phyloP scores from a whole-genome alignment of 2,797 vertebrate genomes.

The Notoglanidium macrostoma region DNA sequence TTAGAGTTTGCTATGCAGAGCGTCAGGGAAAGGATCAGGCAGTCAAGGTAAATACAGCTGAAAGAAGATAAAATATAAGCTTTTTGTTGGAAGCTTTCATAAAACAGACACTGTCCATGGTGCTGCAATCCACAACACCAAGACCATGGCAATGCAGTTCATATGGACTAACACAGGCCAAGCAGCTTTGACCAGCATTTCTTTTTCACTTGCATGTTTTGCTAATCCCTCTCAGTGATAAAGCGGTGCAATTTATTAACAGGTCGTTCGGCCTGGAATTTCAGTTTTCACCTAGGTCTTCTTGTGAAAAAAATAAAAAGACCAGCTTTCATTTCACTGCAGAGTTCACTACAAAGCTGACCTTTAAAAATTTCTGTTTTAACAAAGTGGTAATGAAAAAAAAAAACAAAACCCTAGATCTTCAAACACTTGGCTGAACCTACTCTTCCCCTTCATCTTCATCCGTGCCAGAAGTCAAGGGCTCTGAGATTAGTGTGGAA shows the following conservation, averaged over 20 bases:
- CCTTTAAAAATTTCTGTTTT: not conserved
- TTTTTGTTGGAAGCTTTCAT: not conserved
- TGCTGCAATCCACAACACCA: not conserved
- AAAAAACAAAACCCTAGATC: not conserved
- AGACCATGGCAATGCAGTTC: not conserved
- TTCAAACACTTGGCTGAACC: slow-evolving; percentile 2
- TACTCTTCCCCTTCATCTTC: slow-evolving; percentile 18
- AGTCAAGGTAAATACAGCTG: not conserved
- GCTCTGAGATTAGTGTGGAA: slow-evolving; percentile 10
- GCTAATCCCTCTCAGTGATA: not conserved
- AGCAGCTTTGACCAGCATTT: not conserved
- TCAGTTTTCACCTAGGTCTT: not conserved
- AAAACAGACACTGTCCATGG: slow-evolving; percentile 7
- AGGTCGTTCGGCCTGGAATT: not conserved
- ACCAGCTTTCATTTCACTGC: not conserved
- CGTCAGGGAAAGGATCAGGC: not conserved
- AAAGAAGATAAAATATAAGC: not conserved
- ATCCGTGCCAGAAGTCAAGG: slow-evolving; percentile 19
- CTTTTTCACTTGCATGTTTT: not conserved
- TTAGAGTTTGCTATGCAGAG: not conserved
- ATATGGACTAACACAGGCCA: not conserved
- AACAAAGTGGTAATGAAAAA: not conserved
- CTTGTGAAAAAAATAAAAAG: not conserved
- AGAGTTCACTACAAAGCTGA: not conserved
- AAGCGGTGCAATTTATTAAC: not conserved